Evolutionary conservation across 2,113 vertebrate species (phyloP), one percentile per base, ranked within the genome.

Genomic region (Symphodus melops): DNA sequence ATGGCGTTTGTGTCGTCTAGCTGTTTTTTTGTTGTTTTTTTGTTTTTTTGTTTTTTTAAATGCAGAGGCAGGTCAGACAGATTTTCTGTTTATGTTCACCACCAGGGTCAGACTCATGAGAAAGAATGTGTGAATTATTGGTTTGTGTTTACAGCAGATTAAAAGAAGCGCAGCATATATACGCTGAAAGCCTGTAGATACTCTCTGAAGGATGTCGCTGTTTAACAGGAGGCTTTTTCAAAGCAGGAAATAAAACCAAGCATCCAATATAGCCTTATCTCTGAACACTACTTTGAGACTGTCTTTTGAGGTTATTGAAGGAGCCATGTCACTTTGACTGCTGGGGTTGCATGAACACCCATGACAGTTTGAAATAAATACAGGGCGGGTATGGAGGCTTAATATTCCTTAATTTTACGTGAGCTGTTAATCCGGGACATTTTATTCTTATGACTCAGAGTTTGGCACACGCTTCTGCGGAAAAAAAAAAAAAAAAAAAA

Each of bases 111-210:
- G 89, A 88, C 83, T 84, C 86, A 78, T 84, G 79, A 87, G 83
- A 76, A 72, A 68, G 86, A 87, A 87, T 87, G 86, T 86, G 86
- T 75, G 87, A 91, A 86, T 89, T 90, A 91, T 88, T 84, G 75
- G 60, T 85, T 82, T 67, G 78, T 91, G 78, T 91, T 90, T 87
- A 77, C 84, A 76, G 88, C 84, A 83, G 84, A 92, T 92, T 90
- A 91, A 89, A 88, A 68, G 72, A 65, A 68, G 56, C 78, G 77
- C 52, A 12, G 44, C 81, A 85, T 71, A 33, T 33, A 33, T 62
- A 65, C 77, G 86, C 86, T 84, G 86, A 89, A 83, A 91, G 85
- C 66, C 85, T 54, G 77, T 46, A 65, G 46, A 60, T 82, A 58
- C 67, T 65, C 81, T 90, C 77, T 36, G 77, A 81, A 62, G 84